phyloP scores from a whole-genome alignment of 2,113 vertebrate species.

The Chaetops frenatus region DNA sequence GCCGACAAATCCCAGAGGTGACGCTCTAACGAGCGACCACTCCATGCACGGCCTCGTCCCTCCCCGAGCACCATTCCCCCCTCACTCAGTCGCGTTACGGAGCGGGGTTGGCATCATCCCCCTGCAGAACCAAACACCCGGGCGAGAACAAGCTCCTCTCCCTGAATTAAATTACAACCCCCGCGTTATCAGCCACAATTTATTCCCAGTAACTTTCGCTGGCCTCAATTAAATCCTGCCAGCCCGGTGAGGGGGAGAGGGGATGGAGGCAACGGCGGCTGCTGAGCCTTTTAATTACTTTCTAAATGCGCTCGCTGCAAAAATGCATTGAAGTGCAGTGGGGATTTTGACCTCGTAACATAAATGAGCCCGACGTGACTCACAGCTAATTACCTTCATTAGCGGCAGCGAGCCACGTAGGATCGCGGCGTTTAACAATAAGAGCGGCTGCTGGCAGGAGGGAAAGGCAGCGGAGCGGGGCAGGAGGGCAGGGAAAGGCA shows the following conservation, averaged over 20 bases:
- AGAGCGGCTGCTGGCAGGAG: background rate
- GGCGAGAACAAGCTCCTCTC: background rate
- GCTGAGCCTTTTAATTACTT: constrained; percentile 66
- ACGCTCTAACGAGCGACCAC: background rate
- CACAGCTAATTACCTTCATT: constrained; percentile 45
- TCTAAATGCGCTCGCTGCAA: constrained; percentile 40
- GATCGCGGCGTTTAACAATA: background rate
- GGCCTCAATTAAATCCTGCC: constrained; percentile 64
- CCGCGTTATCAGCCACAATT: constrained; percentile 23
- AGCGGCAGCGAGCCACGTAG: background rate
- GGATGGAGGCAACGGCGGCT: background rate
- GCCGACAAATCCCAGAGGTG: rapidly evolving
- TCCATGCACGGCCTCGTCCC: rapidly evolving
- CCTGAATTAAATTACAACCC: background rate
- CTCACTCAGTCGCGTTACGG: background rate
- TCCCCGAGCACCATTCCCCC: background rate
- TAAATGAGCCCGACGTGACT: constrained; percentile 36
- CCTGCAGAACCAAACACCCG: background rate
- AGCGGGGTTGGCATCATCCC: too few species aligned
- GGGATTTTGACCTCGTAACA: constrained; percentile 51
- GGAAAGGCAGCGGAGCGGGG: background rate
- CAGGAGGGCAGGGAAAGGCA: background rate
- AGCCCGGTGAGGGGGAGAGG: background rate
- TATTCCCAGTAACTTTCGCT: constrained; percentile 37
- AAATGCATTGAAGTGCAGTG: constrained; percentile 46